Percentiles rank a stretch among this genome's conserved stretches.
Conservation (phyloP, 2,797 vertebrate species). For the Morus bassanus region DNA sequence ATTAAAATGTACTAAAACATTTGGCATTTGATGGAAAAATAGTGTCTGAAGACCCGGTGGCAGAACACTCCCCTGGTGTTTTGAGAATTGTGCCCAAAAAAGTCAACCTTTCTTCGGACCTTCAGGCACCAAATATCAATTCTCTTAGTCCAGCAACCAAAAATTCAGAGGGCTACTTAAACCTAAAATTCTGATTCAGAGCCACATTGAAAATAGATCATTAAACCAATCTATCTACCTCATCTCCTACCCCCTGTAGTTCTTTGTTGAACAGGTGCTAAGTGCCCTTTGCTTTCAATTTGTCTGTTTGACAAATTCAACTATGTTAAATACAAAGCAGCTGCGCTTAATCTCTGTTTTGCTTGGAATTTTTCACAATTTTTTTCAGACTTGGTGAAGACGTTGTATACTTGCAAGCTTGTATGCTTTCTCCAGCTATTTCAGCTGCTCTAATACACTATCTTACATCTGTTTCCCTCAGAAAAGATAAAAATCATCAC, state of each 20-base stretch:
- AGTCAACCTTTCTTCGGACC: background rate
- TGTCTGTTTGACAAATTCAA: background rate
- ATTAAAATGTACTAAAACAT: background rate
- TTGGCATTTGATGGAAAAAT: background rate
- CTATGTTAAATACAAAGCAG: background rate
- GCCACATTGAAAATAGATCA: background rate
- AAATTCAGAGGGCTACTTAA: background rate
- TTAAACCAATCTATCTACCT: background rate
- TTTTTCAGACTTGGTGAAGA: background rate
- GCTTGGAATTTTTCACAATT: background rate
- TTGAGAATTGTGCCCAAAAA: background rate
- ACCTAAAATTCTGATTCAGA: background rate
- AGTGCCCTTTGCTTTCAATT: background rate
- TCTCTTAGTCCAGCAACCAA: background rate
- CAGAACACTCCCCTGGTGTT: background rate
- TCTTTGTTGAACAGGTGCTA: background rate
- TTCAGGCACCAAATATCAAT: background rate
- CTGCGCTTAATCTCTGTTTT: background rate
- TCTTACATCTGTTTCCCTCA: background rate
- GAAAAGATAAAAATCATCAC: background rate
- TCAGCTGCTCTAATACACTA: background rate
- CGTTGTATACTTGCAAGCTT: background rate
- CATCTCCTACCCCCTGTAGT: background rate
- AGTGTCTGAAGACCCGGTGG: background rate
- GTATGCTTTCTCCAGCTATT: background rate